phyloP scores from a whole-genome alignment of 2,888 invertebrate species.

The Didymodactylos carnosus region DNA sequence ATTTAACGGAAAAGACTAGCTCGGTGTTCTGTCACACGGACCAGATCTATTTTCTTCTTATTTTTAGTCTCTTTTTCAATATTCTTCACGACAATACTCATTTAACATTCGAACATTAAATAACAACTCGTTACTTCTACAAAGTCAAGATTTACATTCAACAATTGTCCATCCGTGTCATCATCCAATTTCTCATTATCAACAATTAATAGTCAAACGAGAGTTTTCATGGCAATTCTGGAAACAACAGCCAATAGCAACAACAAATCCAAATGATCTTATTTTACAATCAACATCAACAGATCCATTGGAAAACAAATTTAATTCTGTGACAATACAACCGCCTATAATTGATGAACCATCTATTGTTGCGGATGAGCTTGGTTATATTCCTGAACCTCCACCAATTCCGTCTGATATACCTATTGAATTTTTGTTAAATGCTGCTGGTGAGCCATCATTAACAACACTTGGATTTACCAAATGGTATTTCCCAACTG shows the following conservation, averaged over 20 bases:
- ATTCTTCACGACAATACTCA: neutral
- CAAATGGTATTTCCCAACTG: constrained; percentile 13
- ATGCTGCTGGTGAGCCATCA: constrained; percentile 16
- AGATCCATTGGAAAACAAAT: too few relatives aligned
- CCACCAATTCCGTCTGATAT: neutral
- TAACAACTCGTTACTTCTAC: too few relatives aligned
- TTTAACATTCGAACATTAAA: neutral
- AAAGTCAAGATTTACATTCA: neutral
- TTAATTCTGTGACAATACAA: too few relatives aligned
- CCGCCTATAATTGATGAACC: neutral
- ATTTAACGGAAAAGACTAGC: too few relatives aligned
- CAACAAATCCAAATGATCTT: neutral
- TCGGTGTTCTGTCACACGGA: too few relatives aligned
- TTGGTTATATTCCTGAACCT: constrained; percentile 13
- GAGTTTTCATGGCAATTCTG: neutral
- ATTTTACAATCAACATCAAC: neutral
- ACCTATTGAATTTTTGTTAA: neutral
- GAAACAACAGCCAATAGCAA: neutral
- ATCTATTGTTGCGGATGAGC: neutral
- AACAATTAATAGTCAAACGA: neutral
- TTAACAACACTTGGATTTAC: constrained; percentile 13
- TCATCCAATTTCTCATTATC: too few relatives aligned
- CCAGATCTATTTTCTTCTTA: neutral
- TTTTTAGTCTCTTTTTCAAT: neutral
- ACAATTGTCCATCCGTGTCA: too few relatives aligned